Evolutionary conservation across 2,888 invertebrate species (phyloP).

Genomic region (Buathra laborator): DNA sequence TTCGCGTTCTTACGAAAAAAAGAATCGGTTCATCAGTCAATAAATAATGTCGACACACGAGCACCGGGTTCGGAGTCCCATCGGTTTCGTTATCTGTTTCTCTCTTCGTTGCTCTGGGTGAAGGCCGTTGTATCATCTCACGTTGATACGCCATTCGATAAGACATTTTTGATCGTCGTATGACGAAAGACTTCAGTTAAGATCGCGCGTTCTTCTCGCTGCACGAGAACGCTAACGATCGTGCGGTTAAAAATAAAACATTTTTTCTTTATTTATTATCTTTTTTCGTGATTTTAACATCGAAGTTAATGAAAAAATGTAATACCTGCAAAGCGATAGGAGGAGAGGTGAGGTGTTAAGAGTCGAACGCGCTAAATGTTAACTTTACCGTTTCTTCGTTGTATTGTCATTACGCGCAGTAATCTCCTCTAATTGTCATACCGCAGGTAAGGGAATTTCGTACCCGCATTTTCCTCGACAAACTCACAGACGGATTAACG

Average conservation of each 20-base stretch:
- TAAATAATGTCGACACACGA: background rate
- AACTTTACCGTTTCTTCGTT: slow-evolving; percentile 38
- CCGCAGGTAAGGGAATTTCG: slow-evolving; percentile 41
- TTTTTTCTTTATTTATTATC: too few relatives aligned
- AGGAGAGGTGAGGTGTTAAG: background rate
- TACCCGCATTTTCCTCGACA: slow-evolving; percentile 19
- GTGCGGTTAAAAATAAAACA: too few relatives aligned
- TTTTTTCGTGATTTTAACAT: background rate
- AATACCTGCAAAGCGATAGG: slow-evolving; percentile 20
- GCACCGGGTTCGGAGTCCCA: slow-evolving; percentile 41
- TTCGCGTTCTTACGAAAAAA: background rate
- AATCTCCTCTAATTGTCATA: slow-evolving; percentile 56
- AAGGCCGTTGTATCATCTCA: slow-evolving; percentile 28
- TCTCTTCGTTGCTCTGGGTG: slow-evolving; percentile 44
- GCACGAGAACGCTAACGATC: too few relatives aligned
- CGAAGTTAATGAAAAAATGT: background rate
- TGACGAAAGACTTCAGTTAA: slow-evolving; percentile 7
- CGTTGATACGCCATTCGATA: slow-evolving; percentile 26
- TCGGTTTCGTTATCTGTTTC: slow-evolving; percentile 64
- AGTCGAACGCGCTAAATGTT: slow-evolving; percentile 27
- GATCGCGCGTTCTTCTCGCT: slow-evolving; percentile 1
- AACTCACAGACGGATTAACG: background rate
- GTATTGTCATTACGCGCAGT: slow-evolving; percentile 45
- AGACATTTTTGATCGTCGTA: slow-evolving; percentile 6
- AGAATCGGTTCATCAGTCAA: background rate